Evolutionary conservation across 2,797 vertebrate species (phyloP).

Genomic region (Lagodon rhomboides): DNA sequence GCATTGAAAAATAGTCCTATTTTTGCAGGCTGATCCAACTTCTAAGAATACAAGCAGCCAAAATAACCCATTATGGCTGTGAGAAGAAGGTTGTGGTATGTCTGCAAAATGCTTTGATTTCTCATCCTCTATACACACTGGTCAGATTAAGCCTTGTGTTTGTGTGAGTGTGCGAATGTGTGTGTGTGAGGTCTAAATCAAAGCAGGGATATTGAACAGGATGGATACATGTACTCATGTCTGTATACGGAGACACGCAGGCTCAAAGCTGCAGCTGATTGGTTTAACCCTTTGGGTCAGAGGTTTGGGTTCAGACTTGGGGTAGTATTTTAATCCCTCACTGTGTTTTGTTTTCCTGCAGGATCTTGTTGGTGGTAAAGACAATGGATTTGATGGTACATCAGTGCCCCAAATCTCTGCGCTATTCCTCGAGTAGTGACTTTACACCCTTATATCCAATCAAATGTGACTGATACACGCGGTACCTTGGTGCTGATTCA

Average conservation of each 20-base stretch:
- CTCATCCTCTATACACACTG: conserved; percentile 46
- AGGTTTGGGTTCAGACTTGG: conserved; percentile 10
- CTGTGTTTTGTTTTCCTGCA: conserved; percentile 18
- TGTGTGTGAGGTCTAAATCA: conserved; percentile 14
- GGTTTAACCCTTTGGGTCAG: conserved; percentile 35
- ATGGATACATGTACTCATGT: conserved; percentile 7
- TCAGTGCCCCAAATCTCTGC: conserved; percentile 14
- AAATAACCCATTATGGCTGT: conserved; percentile 71
- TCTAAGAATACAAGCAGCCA: conserved; percentile 73
- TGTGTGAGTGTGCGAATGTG: conserved; percentile 4
- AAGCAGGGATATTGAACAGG: conserved; percentile 14
- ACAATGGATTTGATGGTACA: conserved; percentile 9
- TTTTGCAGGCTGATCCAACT: conserved; percentile 64
- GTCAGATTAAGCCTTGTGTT: conserved; percentile 27
- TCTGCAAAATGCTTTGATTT: conserved; percentile 66
- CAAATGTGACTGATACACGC: neutral
- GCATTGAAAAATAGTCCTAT: conserved; percentile 61
- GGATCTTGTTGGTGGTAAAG: conserved; percentile 1
- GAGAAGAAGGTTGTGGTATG: conserved; percentile 68
- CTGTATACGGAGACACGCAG: neutral
- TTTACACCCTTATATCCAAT: neutral
- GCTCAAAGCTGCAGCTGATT: conserved; percentile 43
- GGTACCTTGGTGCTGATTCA: no score
- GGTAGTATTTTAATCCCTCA: conserved; percentile 12
- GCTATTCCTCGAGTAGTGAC: neutral